These are phyloP conservation scores for Thecophora atra DNA, from an alignment of 2,888 invertebrate species.

Conservation along the genomic window DNA sequence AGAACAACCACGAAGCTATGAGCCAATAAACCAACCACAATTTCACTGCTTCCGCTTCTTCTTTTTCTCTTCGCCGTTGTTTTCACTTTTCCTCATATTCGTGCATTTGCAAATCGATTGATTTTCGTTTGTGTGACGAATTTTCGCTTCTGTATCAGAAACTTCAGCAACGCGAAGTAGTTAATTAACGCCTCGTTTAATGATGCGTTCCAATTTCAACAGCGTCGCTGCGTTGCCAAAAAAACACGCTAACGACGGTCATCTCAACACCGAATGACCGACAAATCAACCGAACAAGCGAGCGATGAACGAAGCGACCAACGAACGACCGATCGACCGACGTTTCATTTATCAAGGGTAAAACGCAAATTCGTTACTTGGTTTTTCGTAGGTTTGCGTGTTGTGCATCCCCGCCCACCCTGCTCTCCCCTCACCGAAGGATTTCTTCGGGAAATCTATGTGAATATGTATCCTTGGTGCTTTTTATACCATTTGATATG, in stretches of 20 bases:
- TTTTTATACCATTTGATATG: slow-evolving; percentile 21
- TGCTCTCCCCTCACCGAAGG: too few relatives aligned
- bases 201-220: neutral
- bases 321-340: neutral
- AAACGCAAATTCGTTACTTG: neutral
- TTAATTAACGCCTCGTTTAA: neutral
- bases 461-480: neutral
- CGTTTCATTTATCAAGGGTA: slow-evolving; percentile 30
- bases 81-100: neutral
- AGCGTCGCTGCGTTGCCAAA: slow-evolving; percentile 4
- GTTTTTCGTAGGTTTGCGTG: slow-evolving; percentile 1
- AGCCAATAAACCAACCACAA: too few relatives aligned
- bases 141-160: too few relatives aligned
- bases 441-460: too few relatives aligned
- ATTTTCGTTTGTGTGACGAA: neutral
- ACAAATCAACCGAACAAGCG: too few relatives aligned
- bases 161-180: too few relatives aligned
- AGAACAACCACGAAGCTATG: too few relatives aligned
- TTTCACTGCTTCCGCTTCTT: too few relatives aligned
- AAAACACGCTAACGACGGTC: neutral
- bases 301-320: too few relatives aligned
- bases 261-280: neutral
- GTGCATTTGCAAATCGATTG: neutral
- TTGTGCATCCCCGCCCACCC: too few relatives aligned
- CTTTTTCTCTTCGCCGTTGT: too few relatives aligned